These are phyloP conservation scores for Phalloptychus januarius DNA, from an alignment of 2,797 vertebrate species.

Conservation along the genomic window DNA sequence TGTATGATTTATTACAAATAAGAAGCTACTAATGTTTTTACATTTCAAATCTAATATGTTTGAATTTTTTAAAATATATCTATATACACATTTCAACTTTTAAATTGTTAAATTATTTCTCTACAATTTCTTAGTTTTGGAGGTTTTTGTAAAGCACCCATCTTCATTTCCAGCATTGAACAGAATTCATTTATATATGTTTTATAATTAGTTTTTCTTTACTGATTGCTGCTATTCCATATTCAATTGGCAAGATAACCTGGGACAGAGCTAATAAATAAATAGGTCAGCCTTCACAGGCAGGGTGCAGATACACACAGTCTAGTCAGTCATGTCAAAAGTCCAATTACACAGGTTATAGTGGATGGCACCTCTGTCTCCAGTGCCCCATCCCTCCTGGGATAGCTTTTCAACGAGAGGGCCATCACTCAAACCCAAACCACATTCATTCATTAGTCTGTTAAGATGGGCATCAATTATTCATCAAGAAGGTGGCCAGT, in stretches of 20 bases:
- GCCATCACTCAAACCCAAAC: conserved; percentile 81
- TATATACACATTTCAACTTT: not conserved
- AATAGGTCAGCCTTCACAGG: conserved; percentile 71
- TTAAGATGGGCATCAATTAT: conserved; percentile 83
- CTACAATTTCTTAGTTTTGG: not conserved
- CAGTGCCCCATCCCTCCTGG: conserved; percentile 76
- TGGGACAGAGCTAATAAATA: conserved; percentile 74
- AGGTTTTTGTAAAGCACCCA: not conserved
- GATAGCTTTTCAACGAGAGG: conserved; percentile 76
- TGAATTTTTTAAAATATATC: not conserved
- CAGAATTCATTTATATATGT: conserved; percentile 50
- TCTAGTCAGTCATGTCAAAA: conserved; percentile 83
- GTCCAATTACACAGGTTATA: conserved; percentile 83
- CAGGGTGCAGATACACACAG: conserved; percentile 68
- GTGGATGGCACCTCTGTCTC: conserved; percentile 81
- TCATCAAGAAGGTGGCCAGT: conserved; percentile 79
- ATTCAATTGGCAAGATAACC: conserved; percentile 76
- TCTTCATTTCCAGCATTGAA: not conserved
- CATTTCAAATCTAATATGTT: not conserved
- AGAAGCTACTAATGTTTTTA: not conserved
- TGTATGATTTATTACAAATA: not conserved
- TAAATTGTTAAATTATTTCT: not conserved
- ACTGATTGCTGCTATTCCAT: conserved; percentile 61
- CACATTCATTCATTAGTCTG: conserved; percentile 83
- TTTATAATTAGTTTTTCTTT: conserved; percentile 25